Percentiles rank a stretch among this genome's conserved stretches.
These are phyloP conservation scores for Botia almorhae DNA, from an alignment of 2,797 vertebrate species.

Conservation along the genomic window DNA sequence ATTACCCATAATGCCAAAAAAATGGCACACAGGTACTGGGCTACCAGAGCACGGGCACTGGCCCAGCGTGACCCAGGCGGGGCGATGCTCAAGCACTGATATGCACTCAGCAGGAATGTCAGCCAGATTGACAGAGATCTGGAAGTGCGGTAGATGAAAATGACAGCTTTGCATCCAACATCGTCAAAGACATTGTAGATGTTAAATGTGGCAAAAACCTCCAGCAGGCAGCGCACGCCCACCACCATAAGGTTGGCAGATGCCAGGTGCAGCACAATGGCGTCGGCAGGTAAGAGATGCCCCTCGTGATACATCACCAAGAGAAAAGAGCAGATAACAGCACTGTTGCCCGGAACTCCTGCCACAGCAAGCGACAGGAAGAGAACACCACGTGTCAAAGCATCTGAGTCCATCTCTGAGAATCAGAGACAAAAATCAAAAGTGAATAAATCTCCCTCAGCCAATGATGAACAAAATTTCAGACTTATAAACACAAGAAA, in stretches of 20 bases:
- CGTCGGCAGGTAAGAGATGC: slow-evolving; percentile 72
- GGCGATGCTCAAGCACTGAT: slow-evolving; percentile 76
- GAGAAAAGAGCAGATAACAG: slow-evolving; percentile 74
- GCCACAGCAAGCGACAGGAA: slow-evolving; percentile 72
- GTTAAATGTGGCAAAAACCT: slow-evolving; percentile 73
- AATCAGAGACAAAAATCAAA: background rate
- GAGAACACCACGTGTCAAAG: slow-evolving; percentile 70
- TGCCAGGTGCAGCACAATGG: slow-evolving; percentile 77
- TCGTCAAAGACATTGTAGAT: slow-evolving; percentile 69
- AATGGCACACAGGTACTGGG: slow-evolving; percentile 63
- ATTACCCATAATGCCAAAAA: slow-evolving; percentile 75
- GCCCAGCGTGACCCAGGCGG: slow-evolving; percentile 75
- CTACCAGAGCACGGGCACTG: slow-evolving; percentile 48
- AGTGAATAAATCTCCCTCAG: background rate
- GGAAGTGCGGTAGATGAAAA: slow-evolving; percentile 76
- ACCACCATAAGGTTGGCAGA: slow-evolving; percentile 76
- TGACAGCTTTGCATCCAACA: slow-evolving; percentile 71
- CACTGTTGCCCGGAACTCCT: slow-evolving; percentile 73
- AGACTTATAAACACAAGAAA: background rate
- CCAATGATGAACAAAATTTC: background rate
- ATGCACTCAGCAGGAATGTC: slow-evolving; percentile 77
- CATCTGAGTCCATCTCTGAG: slow-evolving; percentile 67
- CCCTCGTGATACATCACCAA: slow-evolving; percentile 64
- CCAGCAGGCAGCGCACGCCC: slow-evolving; percentile 72
- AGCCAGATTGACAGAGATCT: slow-evolving; percentile 81